Base-by-base conservation (phyloP, 2,888 invertebrate species). In the Tetramorium bicarinatum region DNA sequence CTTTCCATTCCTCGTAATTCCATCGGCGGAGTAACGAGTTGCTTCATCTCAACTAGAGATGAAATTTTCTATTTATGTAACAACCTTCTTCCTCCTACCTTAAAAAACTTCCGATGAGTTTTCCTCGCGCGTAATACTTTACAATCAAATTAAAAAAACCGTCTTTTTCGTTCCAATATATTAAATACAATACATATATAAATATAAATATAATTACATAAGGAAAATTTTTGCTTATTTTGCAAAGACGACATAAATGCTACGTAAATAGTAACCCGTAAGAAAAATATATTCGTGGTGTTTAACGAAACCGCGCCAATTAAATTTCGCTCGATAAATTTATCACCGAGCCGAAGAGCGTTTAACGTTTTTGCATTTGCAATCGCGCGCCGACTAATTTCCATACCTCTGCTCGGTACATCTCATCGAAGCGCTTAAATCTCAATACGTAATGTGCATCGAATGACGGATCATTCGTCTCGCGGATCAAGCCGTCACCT, bases 251-350 rank as follows among this genome's bases (percentile, higher is more conserved):
- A 77, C 4, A 34, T 66, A 59, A 71, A 79, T 59, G 34, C 59
- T 47, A 47, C 34, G 38, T 38, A 47, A 59, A 38, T 18, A 49
- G 25, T n/a, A 29, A 38, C 25, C 11, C 21, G 15, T 7, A 49
- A 56, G 69, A 59, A n/a, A 59, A 38, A 79, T 71, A 80, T 80
- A 80, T 71, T 44, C 13, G 47, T 18, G 21, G 21, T 56, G 69
- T 71, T 47, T 21, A 25, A 47, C 56, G 38, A 79, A 47, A 59
- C 25, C 49, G 38, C 59, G 34, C 34, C 38, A 72, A 80, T 80
- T 80, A 80, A 80, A 72, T 80, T 59, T 38, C 72, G n/a, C 59
- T 80, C 59, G 59, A 72, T 80, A 79, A 79, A 79, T 80, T 80
- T 61, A 72, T 80, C 47, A 49, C 72, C 13, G 47, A 21, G 25